Evolutionary conservation across 2,113 vertebrate genomes (phyloP).

Genomic region (Eclectus roratus): DNA sequence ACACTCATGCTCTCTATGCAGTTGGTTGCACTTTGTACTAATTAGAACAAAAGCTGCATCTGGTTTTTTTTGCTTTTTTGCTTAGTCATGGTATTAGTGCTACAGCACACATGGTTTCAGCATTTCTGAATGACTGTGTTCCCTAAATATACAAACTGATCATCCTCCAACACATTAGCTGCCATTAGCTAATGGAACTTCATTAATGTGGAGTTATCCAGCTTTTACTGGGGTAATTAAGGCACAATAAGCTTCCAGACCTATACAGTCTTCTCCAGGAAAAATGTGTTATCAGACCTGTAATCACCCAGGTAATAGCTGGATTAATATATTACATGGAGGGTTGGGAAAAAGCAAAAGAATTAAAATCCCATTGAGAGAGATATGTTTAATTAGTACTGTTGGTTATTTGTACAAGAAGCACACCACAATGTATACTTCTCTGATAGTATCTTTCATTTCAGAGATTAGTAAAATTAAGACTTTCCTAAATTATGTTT

Average conservation of each 20-base stretch:
- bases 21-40: neutral
- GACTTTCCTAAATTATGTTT: neutral
- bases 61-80: neutral
- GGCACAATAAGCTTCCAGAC: neutral
- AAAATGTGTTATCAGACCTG: neutral
- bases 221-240: neutral
- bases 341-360: neutral
- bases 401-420: neutral
- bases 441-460: neutral
- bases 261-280: neutral
- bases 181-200: neutral
- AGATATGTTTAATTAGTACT: neutral
- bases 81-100: neutral
- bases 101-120: neutral
- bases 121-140: neutral
- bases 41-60: neutral
- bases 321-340: neutral
- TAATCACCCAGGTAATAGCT: neutral
- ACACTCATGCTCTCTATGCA: accelerated
- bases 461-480: neutral
- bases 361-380: neutral
- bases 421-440: neutral
- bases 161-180: neutral
- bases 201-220: neutral
- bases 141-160: neutral